Conservation (phyloP, 1,140 invertebrate species). For the Drosophila sp. region DNA sequence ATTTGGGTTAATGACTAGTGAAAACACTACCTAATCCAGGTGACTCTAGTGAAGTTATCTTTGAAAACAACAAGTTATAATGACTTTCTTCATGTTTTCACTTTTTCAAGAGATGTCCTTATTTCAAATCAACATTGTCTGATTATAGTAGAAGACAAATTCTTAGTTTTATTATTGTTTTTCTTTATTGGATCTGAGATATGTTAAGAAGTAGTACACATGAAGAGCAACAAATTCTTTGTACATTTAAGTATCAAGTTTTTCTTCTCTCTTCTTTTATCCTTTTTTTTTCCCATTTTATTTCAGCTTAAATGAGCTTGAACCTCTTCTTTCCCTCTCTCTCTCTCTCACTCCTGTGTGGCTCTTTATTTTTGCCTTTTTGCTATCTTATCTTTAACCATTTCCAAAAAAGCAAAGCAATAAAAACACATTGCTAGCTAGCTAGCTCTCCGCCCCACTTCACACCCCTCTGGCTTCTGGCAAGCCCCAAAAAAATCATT, state of each 20-base stretch:
- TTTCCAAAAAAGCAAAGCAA: slow-evolving; percentile 12
- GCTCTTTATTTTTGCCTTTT: slow-evolving; percentile 8
- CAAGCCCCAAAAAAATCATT: slow-evolving; percentile 49
- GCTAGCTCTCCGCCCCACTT: slow-evolving; percentile 12
- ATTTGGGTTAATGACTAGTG: too few relatives aligned
- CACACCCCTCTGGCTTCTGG: not conserved
- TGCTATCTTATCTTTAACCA: slow-evolving; percentile 46
- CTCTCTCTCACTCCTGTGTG: not conserved
- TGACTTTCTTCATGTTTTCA: too few relatives aligned
- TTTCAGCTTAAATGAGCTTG: slow-evolving; percentile 13
- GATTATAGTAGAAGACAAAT: too few relatives aligned
- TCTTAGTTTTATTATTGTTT: too few relatives aligned
- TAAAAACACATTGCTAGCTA: slow-evolving; percentile 37
- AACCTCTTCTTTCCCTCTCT: not conserved
- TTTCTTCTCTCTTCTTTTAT: not conserved
- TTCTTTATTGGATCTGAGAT: too few relatives aligned
- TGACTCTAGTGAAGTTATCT: too few relatives aligned
- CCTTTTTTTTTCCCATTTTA: not conserved
- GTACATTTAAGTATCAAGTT: not conserved
- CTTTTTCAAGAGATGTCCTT: too few relatives aligned
- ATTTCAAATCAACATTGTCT: too few relatives aligned
- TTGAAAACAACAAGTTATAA: too few relatives aligned
- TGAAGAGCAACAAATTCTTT: not conserved
- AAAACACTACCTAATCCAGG: too few relatives aligned
- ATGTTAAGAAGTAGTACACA: not conserved